Percentiles rank a stretch among this genome's conserved stretches.
Evolutionary conservation across 1,140 invertebrate species (phyloP).

Genomic region (Onthophagus taurus): DNA sequence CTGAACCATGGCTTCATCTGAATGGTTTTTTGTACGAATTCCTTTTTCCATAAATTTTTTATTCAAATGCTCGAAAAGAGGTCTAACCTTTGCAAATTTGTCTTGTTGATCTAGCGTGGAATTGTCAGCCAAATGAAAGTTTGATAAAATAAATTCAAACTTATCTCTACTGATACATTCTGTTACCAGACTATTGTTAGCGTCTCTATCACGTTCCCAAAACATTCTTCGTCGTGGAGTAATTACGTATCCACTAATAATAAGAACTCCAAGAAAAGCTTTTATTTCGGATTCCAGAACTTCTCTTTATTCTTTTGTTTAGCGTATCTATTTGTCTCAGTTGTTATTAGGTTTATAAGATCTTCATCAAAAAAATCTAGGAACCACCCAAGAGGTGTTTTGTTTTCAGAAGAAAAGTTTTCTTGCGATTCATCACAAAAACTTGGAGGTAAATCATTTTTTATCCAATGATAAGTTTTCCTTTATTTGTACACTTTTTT

Average conservation of each 20-base stretch:
- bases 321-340: constrained; percentile 16
- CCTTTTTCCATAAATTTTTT: no score
- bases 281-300: constrained; percentile 19
- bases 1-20: constrained; percentile 22
- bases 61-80: no score
- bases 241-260: constrained; percentile 22
- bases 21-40: no score
- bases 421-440: no score
- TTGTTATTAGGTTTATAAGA: constrained; percentile 15
- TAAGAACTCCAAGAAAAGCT: constrained; percentile 19
- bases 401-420: no score
- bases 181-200: constrained; percentile 6
- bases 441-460: no score
- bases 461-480: no score
- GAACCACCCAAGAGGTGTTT: no score
- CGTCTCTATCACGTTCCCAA: constrained; percentile 3
- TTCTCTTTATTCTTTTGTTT: constrained; percentile 14
- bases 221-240: no score
- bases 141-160: constrained; percentile 19
- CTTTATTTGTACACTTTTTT: no score
- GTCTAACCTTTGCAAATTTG: no score
- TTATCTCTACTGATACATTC: constrained; percentile 1
- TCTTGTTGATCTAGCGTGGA: no score
- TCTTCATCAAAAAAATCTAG: constrained; percentile 22
- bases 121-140: constrained; percentile 28